Evolutionary conservation across 1,140 invertebrate genomes (phyloP).

Genomic region (Ips typographus): DNA sequence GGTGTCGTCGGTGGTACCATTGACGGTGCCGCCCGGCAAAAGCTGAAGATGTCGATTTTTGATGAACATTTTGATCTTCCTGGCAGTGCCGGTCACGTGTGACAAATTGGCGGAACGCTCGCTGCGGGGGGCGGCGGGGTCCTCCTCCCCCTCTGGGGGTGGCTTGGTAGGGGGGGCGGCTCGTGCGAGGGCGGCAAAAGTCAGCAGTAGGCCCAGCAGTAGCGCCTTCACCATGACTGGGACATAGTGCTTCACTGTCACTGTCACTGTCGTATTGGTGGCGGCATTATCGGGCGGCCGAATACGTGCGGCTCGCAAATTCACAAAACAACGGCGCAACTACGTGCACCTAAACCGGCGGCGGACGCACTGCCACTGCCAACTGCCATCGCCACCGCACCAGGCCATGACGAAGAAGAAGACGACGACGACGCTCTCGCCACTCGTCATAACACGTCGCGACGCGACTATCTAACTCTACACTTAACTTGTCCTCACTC

Average conservation of each 20-base stretch:
- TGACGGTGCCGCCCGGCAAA: slow-evolving; percentile 75
- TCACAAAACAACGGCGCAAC: slow-evolving; percentile 42
- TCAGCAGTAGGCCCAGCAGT: slow-evolving; percentile 50
- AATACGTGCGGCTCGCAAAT: slow-evolving; percentile 10
- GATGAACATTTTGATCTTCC: slow-evolving; percentile 78
- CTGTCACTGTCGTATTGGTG: slow-evolving; percentile 43
- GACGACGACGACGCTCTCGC: slow-evolving; percentile 1
- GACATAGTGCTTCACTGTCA: slow-evolving; percentile 50
- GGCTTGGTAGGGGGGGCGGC: slow-evolving; percentile 42
- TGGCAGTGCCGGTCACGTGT: slow-evolving; percentile 68
- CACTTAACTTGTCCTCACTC: background rate
- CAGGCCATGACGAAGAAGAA: slow-evolving; percentile 23
- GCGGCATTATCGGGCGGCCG: slow-evolving; percentile 13
- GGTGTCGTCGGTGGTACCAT: slow-evolving; percentile 71
- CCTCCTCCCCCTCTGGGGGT: slow-evolving; percentile 40
- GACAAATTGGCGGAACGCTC: slow-evolving; percentile 74
- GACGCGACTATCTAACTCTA: background rate
- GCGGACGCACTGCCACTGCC: slow-evolving; percentile 41
- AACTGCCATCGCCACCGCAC: slow-evolving; percentile 10
- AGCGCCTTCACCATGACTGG: slow-evolving; percentile 54
- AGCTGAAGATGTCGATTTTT: slow-evolving; percentile 77
- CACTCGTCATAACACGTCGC: slow-evolving; percentile 4
- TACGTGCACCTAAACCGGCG: slow-evolving; percentile 40
- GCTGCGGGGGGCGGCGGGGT: slow-evolving; percentile 52
- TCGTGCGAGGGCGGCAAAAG: slow-evolving; percentile 48